Base-by-base conservation (phyloP, 2,888 invertebrate species). In the Metacarcinus magister region DNA sequence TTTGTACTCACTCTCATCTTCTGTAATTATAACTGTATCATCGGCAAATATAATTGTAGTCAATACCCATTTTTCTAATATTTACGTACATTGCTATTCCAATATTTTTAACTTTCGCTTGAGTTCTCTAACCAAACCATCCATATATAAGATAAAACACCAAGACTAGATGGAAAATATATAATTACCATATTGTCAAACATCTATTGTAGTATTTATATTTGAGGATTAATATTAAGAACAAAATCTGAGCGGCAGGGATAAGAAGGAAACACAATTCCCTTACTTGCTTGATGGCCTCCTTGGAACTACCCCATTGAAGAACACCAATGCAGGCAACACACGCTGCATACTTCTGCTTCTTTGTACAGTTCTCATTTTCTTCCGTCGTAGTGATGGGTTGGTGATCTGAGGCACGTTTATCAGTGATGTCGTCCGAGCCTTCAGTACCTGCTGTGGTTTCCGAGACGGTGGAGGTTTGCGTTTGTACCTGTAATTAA, bases 281-380 rank as follows among this genome's bases (percentile, higher is more conserved):
- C 8, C 90, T 48, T 92, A 94, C 94, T 91, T 19, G 23, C 39
- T 43, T 82, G 54, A 94, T 82, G 44, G 89, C 94, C 91, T 75
- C 94, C 44, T 75, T 19, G 7, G 94, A 60, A 43, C 82, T 39
- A 0, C 92, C 82, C 94, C 54, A 94, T 32, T 94, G 94, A 48
- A 94, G 82, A 1, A 94, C n/a, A 43, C 96, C 96, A 87, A 94
- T 96, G 54, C 96, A 87, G 54, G 92, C 75, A 28, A 94, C 75
- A 44, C 96, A 94, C 0, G 82, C 96, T n/a, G 92, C 75, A 94
- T n/a, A 92, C 87, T 96, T 96, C 82, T 92, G 96, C 60, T 96
- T 96, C 28, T 95, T 95, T 28, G 60, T 2, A 46, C 82, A 28
- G 32, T 93, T 89, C 93, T 67, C 93, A 43, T n/a, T 28, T 0